These are phyloP conservation scores for Heteromyza rotundicornis DNA, from an alignment of 2,888 invertebrate genomes.

Conservation along the genomic window DNA sequence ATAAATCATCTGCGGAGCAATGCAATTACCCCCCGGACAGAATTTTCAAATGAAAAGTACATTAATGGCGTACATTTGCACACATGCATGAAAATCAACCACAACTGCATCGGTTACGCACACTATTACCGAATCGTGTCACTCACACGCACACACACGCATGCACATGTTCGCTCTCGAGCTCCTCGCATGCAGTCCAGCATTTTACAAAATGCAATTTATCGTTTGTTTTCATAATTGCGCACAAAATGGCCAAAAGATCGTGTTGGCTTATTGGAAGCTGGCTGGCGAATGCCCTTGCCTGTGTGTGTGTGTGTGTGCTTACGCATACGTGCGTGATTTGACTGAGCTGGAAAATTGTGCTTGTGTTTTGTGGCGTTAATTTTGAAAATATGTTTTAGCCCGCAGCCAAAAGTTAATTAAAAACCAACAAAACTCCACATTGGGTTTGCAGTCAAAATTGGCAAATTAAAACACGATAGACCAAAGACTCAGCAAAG, in stretches of 20 bases:
- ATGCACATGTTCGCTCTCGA: slow-evolving; percentile 12
- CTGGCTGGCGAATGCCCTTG: slow-evolving; percentile 20
- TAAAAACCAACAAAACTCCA: slow-evolving; percentile 63
- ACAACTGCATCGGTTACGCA: slow-evolving; percentile 26
- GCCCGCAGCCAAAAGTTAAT: slow-evolving; percentile 63
- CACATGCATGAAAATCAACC: slow-evolving; percentile 6
- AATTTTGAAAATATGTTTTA: slow-evolving; percentile 59
- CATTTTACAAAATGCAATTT: slow-evolving; percentile 14
- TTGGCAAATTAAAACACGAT: slow-evolving; percentile 25
- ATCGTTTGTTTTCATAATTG: slow-evolving; percentile 28
- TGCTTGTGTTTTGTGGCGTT: slow-evolving; percentile 45
- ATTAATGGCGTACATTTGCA: not conserved
- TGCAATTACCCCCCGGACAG: too few species aligned
- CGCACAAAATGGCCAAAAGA: slow-evolving; percentile 25
- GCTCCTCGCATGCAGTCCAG: not conserved
- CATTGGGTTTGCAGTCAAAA: slow-evolving; percentile 19
- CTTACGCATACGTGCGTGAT: slow-evolving; percentile 13
- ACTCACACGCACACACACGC: slow-evolving; percentile 13
- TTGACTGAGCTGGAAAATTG: too few species aligned
- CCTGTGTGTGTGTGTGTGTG: slow-evolving; percentile 35
- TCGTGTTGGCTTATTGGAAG: slow-evolving; percentile 6
- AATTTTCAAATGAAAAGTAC: too few species aligned
- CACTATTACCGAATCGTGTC: too few species aligned
- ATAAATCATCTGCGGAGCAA: too few species aligned
- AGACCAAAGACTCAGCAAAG: not conserved